A percentile compares a stretch with the other conserved stretches of the same genome.
Conservation (phyloP, 2,888 invertebrate genomes). For the Priocnemis perturbator region DNA sequence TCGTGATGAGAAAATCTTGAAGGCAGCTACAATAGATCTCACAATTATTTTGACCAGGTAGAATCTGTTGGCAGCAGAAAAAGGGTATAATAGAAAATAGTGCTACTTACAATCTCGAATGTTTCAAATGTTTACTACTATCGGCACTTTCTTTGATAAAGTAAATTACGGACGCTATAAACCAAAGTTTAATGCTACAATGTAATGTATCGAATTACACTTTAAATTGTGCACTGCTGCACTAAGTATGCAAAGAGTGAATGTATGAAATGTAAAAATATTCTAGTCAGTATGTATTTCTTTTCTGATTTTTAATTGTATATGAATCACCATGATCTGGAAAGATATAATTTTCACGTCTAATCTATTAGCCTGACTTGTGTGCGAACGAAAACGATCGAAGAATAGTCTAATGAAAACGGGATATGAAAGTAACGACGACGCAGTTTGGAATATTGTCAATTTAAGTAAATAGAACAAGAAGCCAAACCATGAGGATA, state of each 20-base stretch:
- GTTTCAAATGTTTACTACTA: no score
- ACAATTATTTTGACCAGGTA: no score
- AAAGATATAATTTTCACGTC: conserved; percentile 35
- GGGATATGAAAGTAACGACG: conserved; percentile 50
- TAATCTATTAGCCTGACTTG: conserved; percentile 24
- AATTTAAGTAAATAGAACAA: conserved; percentile 61
- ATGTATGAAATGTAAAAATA: conserved; percentile 71
- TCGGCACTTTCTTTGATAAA: conserved; percentile 28
- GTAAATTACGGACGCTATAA: conserved; percentile 64
- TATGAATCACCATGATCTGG: conserved; percentile 36
- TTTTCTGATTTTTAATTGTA: conserved; percentile 69
- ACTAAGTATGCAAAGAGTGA: conserved; percentile 66
- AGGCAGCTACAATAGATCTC: not conserved
- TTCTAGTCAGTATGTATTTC: conserved; percentile 73
- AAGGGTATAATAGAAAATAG: no score
- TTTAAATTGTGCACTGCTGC: conserved; percentile 63
- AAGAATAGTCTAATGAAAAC: conserved; percentile 49
- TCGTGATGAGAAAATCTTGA: not conserved
- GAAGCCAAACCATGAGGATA: conserved; percentile 50
- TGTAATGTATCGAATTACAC: conserved; percentile 59
- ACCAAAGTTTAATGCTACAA: conserved; percentile 72
- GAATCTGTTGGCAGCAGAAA: no score
- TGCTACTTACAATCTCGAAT: no score
- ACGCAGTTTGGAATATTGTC: conserved; percentile 58
- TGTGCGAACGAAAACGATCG: conserved; percentile 25